A percentile compares a stretch with the other conserved stretches of the same genome.
phyloP scores from a whole-genome alignment of 2,888 invertebrate genomes.

The Campopleginae sp. region DNA sequence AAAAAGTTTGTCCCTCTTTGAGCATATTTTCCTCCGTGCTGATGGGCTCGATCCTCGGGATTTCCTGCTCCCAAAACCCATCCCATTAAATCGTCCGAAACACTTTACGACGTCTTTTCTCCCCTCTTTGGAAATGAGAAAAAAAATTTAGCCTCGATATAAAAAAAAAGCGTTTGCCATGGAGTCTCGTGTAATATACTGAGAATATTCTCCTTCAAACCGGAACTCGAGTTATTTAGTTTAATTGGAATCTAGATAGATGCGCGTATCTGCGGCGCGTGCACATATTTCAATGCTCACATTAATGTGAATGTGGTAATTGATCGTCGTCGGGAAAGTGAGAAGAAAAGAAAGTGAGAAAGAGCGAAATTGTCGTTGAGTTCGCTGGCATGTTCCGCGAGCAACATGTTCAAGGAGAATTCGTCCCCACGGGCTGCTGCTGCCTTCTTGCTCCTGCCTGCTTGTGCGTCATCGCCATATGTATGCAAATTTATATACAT shows the following conservation, averaged over 20 bases:
- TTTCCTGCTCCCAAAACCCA: conserved; percentile 1
- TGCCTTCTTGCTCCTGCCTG: conserved; percentile 33
- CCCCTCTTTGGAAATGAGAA: conserved; percentile 1
- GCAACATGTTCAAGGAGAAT: conserved; percentile 49
- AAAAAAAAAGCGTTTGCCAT: neutral
- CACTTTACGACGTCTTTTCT: neutral
- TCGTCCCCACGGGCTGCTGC: conserved; percentile 43
- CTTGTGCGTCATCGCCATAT: conserved; percentile 58
- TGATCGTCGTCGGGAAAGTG: conserved; percentile 11
- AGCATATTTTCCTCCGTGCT: neutral
- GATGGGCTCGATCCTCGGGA: neutral
- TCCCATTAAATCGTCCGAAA: neutral
- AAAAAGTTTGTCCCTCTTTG: neutral
- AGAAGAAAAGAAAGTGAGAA: conserved; percentile 24
- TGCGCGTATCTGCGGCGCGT: neutral
- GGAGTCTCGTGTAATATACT: neutral
- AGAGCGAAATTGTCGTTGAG: conserved; percentile 22
- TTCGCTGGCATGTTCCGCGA: conserved; percentile 13
- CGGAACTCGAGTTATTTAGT: conserved; percentile 2
- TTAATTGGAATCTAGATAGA: neutral
- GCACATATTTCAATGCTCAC: neutral
- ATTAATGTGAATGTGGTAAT: neutral
- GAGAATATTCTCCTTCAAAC: neutral
- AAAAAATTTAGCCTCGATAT: neutral
- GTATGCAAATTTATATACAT: conserved; percentile 10